A percentile compares a stretch with the other conserved stretches of the same genome.
phyloP scores from a whole-genome alignment of 2,113 vertebrate genomes.

The Nothobranchius furzeri region DNA sequence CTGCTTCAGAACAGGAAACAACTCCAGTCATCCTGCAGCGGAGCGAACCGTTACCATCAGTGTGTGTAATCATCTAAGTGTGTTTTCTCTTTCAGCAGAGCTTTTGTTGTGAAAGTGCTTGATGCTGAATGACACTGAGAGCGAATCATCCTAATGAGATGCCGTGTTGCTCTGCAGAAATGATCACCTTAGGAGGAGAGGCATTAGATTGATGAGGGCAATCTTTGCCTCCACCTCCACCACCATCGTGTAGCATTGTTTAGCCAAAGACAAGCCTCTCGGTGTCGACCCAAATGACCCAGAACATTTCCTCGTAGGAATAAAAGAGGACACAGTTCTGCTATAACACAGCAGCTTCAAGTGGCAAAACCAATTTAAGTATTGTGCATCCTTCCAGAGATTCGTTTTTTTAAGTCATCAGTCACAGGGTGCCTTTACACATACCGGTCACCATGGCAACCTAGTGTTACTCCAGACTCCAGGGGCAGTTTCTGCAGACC shows the following conservation, averaged over 20 bases:
- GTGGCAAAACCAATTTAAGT: slow-evolving; percentile 35
- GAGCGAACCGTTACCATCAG: slow-evolving; percentile 22
- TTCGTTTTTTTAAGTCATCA: slow-evolving; percentile 32
- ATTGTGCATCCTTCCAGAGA: slow-evolving; percentile 20
- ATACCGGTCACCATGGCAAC: slow-evolving; percentile 21
- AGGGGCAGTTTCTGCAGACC: slow-evolving; percentile 2
- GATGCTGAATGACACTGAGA: slow-evolving; percentile 51
- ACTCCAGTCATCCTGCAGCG: slow-evolving; percentile 3
- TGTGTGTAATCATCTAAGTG: slow-evolving; percentile 46
- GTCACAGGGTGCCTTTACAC: slow-evolving; percentile 12
- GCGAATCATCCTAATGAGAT: slow-evolving; percentile 70
- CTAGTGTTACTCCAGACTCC: not conserved
- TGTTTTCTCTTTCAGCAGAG: slow-evolving; percentile 19
- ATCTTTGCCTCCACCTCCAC: slow-evolving; percentile 47
- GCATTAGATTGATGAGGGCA: slow-evolving; percentile 73
- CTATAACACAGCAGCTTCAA: slow-evolving; percentile 18
- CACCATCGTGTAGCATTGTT: slow-evolving; percentile 7
- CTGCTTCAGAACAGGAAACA: slow-evolving; percentile 18
- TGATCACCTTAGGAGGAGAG: slow-evolving; percentile 64
- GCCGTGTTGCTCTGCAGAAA: slow-evolving; percentile 61
- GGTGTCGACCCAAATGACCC: slow-evolving; percentile 51
- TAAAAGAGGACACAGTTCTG: slow-evolving; percentile 1
- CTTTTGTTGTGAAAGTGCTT: slow-evolving; percentile 52
- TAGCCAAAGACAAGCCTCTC: slow-evolving; percentile 43
- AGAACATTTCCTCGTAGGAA: slow-evolving; percentile 24